phyloP scores from a whole-genome alignment of 2,797 vertebrate species.

The Graptemys geographica region DNA sequence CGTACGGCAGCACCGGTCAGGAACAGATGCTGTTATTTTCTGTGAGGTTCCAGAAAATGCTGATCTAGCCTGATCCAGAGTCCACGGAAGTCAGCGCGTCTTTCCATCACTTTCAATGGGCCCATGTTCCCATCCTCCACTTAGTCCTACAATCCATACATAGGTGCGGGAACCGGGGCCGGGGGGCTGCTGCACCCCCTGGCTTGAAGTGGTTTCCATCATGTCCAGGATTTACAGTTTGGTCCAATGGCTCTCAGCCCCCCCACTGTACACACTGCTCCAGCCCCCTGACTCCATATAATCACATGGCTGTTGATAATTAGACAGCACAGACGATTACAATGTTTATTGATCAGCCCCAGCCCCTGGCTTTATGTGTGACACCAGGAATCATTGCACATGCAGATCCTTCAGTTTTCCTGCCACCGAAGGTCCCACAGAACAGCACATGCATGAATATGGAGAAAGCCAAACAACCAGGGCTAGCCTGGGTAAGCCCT shows the following conservation, averaged over 20 bases:
- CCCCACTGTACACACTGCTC: no score
- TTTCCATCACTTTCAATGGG: not conserved
- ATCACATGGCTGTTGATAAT: not conserved
- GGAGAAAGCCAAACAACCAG: not conserved
- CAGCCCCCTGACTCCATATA: not conserved
- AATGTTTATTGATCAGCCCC: not conserved
- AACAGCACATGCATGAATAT: not conserved
- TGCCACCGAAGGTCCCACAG: not conserved
- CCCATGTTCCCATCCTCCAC: not conserved
- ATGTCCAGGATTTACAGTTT: no score
- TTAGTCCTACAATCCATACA: no score
- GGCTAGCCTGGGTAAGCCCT: not conserved
- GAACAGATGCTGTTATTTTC: not conserved
- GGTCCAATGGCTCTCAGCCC: no score
- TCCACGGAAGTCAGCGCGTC: not conserved
- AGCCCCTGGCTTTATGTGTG: not conserved
- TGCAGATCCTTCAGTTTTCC: no score
- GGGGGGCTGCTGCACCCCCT: no score
- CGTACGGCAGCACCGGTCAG: not conserved
- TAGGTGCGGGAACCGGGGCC: not conserved
- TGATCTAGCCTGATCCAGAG: not conserved
- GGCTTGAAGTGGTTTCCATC: no score
- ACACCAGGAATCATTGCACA: not conserved
- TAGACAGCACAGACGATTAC: not conserved
- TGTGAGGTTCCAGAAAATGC: not conserved